Conservation (phyloP, 1,140 invertebrate species). For the Drosophila ohnishii region DNA sequence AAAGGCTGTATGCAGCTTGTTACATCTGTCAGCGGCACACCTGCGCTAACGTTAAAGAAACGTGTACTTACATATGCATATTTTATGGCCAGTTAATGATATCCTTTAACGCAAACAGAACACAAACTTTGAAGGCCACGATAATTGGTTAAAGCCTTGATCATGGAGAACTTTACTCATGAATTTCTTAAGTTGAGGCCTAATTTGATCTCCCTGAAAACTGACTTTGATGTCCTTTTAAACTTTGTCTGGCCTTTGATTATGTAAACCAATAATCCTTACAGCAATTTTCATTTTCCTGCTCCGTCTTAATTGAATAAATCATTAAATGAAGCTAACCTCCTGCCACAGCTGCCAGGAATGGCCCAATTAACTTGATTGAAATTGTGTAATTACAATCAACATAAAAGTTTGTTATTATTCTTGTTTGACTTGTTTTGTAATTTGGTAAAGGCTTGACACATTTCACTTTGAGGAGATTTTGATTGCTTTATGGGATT, state of each 20-base stretch:
- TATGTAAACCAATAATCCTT: slow-evolving; percentile 17
- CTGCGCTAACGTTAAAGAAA: slow-evolving; percentile 2
- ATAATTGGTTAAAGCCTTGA: slow-evolving; percentile 13
- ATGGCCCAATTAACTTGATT: slow-evolving; percentile 67
- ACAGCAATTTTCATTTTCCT: slow-evolving; percentile 16
- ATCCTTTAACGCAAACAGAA: background rate
- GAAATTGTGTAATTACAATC: slow-evolving; percentile 64
- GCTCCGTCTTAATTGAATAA: slow-evolving; percentile 27
- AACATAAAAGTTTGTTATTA: slow-evolving; percentile 51
- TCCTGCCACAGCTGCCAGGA: slow-evolving; percentile 20
- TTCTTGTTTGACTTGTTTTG: slow-evolving; percentile 28
- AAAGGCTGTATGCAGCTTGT: slow-evolving; percentile 27
- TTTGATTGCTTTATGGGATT: slow-evolving; percentile 8
- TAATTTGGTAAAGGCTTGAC: slow-evolving; percentile 29
- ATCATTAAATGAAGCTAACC: slow-evolving; percentile 19
- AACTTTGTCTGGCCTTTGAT: slow-evolving; percentile 13
- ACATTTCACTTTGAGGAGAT: slow-evolving; percentile 2
- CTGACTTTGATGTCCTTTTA: slow-evolving; percentile 28
- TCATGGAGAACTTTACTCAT: background rate
- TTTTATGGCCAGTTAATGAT: slow-evolving; percentile 25
- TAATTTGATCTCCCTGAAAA: slow-evolving; percentile 9
- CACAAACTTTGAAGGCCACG: slow-evolving; percentile 21
- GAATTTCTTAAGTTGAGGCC: slow-evolving; percentile 1
- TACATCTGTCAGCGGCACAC: slow-evolving; percentile 67
- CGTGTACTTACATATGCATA: slow-evolving; percentile 13